A percentile compares a stretch with the other conserved stretches of the same genome.
Conservation (phyloP, 2,113 vertebrate species). For the Notiomystis cincta region DNA sequence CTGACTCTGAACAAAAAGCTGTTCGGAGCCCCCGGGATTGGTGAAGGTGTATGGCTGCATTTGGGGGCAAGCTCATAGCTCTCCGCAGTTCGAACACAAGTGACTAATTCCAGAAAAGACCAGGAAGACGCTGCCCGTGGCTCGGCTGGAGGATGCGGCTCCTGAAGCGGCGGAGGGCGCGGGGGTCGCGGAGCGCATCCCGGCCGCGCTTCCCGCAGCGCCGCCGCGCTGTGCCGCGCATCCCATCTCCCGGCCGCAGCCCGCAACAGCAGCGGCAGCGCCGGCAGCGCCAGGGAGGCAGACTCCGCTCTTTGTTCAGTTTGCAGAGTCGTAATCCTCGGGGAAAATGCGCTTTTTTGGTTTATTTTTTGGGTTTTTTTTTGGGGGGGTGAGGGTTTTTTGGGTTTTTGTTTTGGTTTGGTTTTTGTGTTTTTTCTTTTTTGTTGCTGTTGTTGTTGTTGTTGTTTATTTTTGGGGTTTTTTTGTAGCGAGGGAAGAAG, state of each 20-base stretch:
- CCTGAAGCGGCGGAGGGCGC: too few relatives aligned
- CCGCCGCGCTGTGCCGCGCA: neutral
- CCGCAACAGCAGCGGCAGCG: neutral
- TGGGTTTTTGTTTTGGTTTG: too few relatives aligned
- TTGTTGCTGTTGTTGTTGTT: too few relatives aligned
- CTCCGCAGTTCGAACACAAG: accelerated
- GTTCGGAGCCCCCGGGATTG: accelerated
- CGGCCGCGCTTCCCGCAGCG: neutral
- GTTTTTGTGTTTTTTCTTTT: too few relatives aligned
- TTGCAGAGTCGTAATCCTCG: neutral
- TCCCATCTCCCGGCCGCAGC: neutral
- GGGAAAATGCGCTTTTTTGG: accelerated
- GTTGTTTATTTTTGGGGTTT: too few relatives aligned
- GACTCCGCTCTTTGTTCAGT: accelerated
- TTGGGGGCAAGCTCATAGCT: accelerated
- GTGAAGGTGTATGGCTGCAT: accelerated
- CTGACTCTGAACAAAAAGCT: accelerated
- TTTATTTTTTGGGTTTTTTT: too few relatives aligned
- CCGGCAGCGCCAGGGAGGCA: neutral
- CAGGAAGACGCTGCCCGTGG: accelerated
- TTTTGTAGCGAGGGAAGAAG: neutral
- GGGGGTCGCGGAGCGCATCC: neutral
- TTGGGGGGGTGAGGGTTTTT: too few relatives aligned
- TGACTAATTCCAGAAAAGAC: accelerated
- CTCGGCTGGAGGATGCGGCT: neutral